phyloP scores from a whole-genome alignment of 53 echinoderm and acorn worm species.

The Henricia sp. region DNA sequence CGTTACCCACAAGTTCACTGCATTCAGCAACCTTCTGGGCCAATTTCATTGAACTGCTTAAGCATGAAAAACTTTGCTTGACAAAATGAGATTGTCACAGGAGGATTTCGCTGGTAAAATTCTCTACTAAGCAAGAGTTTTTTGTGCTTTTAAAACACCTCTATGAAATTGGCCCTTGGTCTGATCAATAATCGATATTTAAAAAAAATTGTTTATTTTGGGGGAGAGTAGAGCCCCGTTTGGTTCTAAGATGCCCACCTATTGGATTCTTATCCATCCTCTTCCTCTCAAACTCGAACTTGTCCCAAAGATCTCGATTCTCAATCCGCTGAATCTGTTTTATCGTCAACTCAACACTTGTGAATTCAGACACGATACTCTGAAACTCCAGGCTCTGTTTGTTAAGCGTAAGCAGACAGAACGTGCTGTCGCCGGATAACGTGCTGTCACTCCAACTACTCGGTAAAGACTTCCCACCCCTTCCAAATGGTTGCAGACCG shows the following conservation, averaged over 20 bases:
- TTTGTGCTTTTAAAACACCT: too few species aligned
- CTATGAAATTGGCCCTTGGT: too few species aligned
- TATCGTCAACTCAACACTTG: slow-evolving; percentile 2
- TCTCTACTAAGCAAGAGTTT: too few species aligned
- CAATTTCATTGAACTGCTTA: too few species aligned
- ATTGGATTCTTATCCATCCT: slow-evolving; percentile 31
- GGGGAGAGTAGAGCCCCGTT: too few species aligned
- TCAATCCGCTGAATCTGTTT: slow-evolving; percentile 54
- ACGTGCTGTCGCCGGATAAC: neutral
- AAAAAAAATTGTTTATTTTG: too few species aligned
- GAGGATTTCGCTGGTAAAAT: too few species aligned
- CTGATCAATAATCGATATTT: too few species aligned
- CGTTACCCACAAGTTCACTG: too few species aligned
- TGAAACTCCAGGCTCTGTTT: slow-evolving; percentile 57
- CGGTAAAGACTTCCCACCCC: slow-evolving; percentile 25
- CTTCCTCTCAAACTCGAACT: slow-evolving; percentile 54
- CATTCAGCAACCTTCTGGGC: too few species aligned
- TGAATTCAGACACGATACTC: slow-evolving; percentile 55
- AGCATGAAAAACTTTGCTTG: too few species aligned
- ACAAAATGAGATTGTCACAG: too few species aligned
- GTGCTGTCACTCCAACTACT: slow-evolving; percentile 63
- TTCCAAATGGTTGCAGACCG: slow-evolving; percentile 53
- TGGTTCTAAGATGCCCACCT: slow-evolving; percentile 1
- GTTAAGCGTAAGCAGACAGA: slow-evolving; percentile 23
- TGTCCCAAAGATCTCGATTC: slow-evolving; percentile 65